Evolutionary conservation across 2,113 vertebrate species (phyloP), one percentile per base, ranked within the genome.

Genomic region (Hemicordylus capensis): DNA sequence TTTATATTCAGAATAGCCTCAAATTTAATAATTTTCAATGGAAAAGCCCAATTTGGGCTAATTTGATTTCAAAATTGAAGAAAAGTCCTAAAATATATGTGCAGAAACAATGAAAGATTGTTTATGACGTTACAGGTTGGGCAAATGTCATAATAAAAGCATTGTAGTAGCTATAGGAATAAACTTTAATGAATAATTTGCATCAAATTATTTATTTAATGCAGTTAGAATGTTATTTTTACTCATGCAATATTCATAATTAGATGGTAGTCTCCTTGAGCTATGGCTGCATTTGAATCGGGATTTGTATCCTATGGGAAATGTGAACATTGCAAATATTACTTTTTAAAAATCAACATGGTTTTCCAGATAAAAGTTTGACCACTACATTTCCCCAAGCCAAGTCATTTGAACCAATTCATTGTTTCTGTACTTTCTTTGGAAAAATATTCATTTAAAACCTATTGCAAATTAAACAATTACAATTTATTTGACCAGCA

Each of bases 91-190:
- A 89, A 88, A 58, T 77, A 81, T 17, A 76, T 91, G 85, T 73
- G 81, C 76, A 85, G 31, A 90, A 90, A 81, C 83, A 90, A 61
- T 84, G 74, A 80, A 88, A 90, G 34, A 74, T 86, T 88, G 86
- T 83, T 79, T 76, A 48, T 88, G 76, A 76, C 56, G 39, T 87
- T 83, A 90, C 75, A 89, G 80, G 74, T 82, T 75, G 81, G 90
- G 87, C 87, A 85, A 87, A 87, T 86, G 81, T 91, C 63, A 89
- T 22, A 1, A 73, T 83, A 91, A 84, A 86, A 91, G 48, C 67
- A 73, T 81, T n/a, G 54, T 67, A 86, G 66, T 76, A 73, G 78
- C 76, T 85, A 48, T 73, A 90, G 77, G 61, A 90, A 42, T 56
- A 79, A 77, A 88, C 51, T 37, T 79, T 80, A 86, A 90, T 59